phyloP scores from a whole-genome alignment of 2,113 vertebrate species.

The Rissa tridactyla region DNA sequence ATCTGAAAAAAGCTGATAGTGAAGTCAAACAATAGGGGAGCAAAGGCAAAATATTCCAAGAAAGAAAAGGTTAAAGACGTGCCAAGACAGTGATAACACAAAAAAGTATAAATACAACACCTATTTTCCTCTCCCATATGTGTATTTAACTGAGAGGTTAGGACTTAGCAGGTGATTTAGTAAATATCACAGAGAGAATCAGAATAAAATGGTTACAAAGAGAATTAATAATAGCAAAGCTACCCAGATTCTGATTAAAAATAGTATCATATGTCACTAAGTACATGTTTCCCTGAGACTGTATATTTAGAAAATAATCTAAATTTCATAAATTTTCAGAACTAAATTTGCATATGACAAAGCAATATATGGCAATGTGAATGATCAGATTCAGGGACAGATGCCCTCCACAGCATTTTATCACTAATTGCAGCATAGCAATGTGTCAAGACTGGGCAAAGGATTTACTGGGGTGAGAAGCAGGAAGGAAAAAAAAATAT shows the following conservation, averaged over 20 bases:
- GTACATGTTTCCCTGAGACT: neutral
- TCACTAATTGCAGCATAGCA: neutral
- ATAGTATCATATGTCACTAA: neutral
- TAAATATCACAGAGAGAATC: neutral
- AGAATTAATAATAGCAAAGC: neutral
- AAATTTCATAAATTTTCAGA: neutral
- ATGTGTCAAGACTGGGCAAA: neutral
- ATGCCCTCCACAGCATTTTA: neutral
- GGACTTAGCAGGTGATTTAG: neutral
- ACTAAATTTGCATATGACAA: neutral
- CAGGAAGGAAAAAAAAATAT: neutral
- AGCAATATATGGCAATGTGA: neutral
- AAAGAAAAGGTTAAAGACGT: neutral
- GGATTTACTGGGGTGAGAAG: conserved; percentile 23
- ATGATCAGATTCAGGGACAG: neutral
- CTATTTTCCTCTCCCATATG: neutral
- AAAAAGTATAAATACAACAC: neutral
- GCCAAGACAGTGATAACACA: neutral
- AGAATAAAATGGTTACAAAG: neutral
- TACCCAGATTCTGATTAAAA: neutral
- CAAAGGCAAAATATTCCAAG: neutral
- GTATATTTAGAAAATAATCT: neutral
- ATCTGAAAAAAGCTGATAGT: neutral
- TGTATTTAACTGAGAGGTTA: neutral
- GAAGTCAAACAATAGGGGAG: neutral